Evolutionary conservation across 2,888 invertebrate species (phyloP), one percentile per base, ranked within the genome.

Genomic region (Campoplex capitator): DNA sequence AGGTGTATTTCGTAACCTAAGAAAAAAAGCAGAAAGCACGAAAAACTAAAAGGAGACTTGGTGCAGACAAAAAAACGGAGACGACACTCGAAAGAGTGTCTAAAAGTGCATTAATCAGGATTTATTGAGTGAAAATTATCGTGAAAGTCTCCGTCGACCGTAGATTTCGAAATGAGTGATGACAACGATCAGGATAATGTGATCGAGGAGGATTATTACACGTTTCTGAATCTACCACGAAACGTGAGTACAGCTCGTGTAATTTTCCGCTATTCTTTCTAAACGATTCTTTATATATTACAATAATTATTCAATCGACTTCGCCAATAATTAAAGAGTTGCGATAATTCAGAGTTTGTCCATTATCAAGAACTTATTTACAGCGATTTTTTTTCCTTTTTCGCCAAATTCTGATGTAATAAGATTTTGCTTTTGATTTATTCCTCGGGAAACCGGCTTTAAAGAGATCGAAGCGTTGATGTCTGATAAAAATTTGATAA

Each of bases 191-290:
- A 96, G 90, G 90, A 90, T 62, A 95, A 95, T 94, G 94, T 96
- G 86, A 94, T 96, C 84, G 97, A 97, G 95, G 98, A 98, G 92
- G 98, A 98, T 95, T 98, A 97, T 95, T 98, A 98, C 94, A 97
- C 98, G 87, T 97, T 98, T 94, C 95, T 98, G 79, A 98, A 98
- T 95, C 96, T 98, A 88, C 96, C 98, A 11, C 97, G 96, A 95
- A 96, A 97, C 95, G 98, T 98, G 96, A 96, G 96, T 94, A 13
- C 32, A 62, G 32, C 32, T 62, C 32, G 32, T 16, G 28, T 11
- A 58, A 62, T 62, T 32, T 62, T 62, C 16, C 62, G 32, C 32
- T 16, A 32, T 13, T 2, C 13, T 16, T 62, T 32, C 32, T 16
- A 32, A 58, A 23, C 28, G 28, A 58, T 13, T 51, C 16, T 16